Evolutionary conservation across 2,113 vertebrate species (phyloP).

Genomic region (Crotophaga sulcirostris): DNA sequence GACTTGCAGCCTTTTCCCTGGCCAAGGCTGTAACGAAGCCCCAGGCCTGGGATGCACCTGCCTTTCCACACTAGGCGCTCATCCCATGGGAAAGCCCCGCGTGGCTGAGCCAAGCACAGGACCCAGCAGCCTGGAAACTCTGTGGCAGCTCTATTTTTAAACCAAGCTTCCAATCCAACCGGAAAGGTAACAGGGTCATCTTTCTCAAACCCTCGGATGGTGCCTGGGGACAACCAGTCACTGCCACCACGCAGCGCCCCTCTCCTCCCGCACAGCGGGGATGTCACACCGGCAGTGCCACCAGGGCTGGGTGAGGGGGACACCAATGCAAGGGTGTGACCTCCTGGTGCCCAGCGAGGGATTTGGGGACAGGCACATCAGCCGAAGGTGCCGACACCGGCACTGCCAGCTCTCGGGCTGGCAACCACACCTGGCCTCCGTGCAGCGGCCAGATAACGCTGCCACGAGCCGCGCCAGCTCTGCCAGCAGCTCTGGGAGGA

Average conservation of each 20-base stretch:
- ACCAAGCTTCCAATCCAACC: background rate
- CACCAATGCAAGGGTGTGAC: background rate
- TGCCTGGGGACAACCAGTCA: background rate
- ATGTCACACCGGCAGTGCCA: background rate
- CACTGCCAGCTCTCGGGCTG: background rate
- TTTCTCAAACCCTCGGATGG: fast-evolving
- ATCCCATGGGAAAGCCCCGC: background rate
- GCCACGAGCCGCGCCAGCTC: background rate
- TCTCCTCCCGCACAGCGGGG: background rate
- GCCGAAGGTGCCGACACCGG: background rate
- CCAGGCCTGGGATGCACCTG: fast-evolving
- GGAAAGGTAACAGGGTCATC: background rate
- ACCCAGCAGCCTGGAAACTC: background rate
- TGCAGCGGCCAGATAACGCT: background rate
- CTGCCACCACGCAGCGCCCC: fast-evolving
- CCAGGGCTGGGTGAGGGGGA: fast-evolving
- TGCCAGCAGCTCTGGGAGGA: background rate
- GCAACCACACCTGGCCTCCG: background rate
- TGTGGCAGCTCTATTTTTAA: background rate
- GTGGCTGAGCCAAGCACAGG: fast-evolving
- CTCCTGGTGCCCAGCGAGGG: background rate
- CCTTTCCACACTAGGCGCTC: background rate
- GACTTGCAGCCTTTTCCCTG: background rate
- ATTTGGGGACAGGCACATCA: background rate
- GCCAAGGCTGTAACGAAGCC: background rate